These are phyloP conservation scores for Mantis religiosa DNA, from an alignment of 2,888 invertebrate species.

Conservation along the genomic window DNA sequence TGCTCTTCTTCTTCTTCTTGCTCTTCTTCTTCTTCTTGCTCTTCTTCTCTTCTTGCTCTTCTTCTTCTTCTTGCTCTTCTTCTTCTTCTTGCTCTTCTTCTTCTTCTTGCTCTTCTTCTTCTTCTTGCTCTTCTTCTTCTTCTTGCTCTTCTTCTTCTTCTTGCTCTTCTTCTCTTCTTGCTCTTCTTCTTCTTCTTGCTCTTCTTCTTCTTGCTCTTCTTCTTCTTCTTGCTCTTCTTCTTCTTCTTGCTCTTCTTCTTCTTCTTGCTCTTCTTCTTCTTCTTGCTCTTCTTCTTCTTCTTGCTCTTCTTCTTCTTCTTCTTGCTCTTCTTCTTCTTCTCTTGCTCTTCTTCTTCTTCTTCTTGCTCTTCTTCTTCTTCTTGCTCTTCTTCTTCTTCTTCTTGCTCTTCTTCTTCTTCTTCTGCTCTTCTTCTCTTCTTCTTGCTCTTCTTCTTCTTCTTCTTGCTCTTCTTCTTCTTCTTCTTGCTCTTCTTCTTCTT, in stretches of 20 bases:
- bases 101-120: too few species aligned
- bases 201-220: background rate
- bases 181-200: background rate
- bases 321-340: too few species aligned
- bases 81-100: too few species aligned
- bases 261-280: background rate
- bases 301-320: background rate
- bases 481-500: background rate
- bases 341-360: background rate
- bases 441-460: background rate
- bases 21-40: too few species aligned
- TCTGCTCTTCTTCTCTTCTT: background rate
- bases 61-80: too few species aligned
- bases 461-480: background rate
- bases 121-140: background rate
- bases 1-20: too few species aligned
- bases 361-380: background rate
- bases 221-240: too few species aligned
- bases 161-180: background rate
- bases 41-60: too few species aligned
- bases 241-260: too few species aligned
- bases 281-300: background rate
- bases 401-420: too few species aligned
- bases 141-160: background rate
- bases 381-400: background rate